Evolutionary conservation across 2,888 invertebrate species (phyloP).

Genomic region (Acrobasis repandana): DNA sequence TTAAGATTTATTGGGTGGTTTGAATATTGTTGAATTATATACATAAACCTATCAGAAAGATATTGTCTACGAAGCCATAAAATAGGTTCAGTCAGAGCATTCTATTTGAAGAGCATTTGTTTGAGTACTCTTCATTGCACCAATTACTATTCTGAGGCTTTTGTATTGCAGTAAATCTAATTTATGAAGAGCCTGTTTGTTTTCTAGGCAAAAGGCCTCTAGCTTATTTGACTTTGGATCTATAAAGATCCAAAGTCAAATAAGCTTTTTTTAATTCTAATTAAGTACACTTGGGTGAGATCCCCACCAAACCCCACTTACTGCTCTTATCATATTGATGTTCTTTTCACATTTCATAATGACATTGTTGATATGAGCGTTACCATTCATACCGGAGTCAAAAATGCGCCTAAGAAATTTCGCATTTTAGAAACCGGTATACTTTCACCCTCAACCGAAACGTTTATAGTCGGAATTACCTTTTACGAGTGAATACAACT

Average conservation of each 20-base stretch:
- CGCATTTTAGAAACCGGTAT: constrained; percentile 1
- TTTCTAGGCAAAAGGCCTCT: constrained; percentile 1
- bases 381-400: background rate
- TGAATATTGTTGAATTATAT: background rate
- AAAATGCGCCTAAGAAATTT: constrained; percentile 3
- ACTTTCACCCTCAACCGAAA: background rate
- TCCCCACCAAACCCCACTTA: background rate
- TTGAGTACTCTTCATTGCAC: background rate
- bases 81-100: background rate
- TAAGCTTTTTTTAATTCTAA: background rate
- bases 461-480: background rate
- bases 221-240: no score
- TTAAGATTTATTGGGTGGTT: background rate
- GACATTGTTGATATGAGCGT: background rate
- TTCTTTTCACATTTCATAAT: constrained; percentile 4
- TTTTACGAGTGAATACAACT: background rate
- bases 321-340: background rate
- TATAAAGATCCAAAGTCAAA: background rate
- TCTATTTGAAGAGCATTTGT: background rate
- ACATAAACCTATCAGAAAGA: constrained; percentile 4
- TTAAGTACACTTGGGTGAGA: background rate
- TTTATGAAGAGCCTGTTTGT: background rate
- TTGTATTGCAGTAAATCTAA: background rate
- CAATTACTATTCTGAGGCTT: background rate
- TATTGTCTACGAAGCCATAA: background rate